A percentile compares a stretch with the other conserved stretches of the same genome.
Evolutionary conservation across 2,888 invertebrate genomes (phyloP).

Genomic region (Aspidapion aeneum): DNA sequence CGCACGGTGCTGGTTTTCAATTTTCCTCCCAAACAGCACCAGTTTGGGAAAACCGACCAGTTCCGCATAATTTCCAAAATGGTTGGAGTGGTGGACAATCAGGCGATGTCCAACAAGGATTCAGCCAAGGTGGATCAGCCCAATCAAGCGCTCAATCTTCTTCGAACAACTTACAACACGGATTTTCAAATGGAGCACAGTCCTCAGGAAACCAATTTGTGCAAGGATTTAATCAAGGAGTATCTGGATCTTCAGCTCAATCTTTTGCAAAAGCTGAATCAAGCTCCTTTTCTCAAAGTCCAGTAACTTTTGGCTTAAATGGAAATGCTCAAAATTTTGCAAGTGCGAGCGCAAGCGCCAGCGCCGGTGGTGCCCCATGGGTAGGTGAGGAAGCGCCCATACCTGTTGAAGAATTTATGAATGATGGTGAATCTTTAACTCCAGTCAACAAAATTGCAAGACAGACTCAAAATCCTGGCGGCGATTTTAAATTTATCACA

Average conservation of each 20-base stretch:
- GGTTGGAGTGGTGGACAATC: not conserved
- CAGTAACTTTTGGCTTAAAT: not conserved
- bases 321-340: not conserved
- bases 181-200: not conserved
- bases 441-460: not conserved
- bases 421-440: not conserved
- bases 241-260: not conserved
- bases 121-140: not conserved
- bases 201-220: not conserved
- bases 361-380: not conserved
- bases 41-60: not conserved
- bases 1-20: not conserved
- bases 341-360: not conserved
- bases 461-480: not conserved
- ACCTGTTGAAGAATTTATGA: not conserved
- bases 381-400: not conserved
- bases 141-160: not conserved
- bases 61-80: not conserved
- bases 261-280: not conserved
- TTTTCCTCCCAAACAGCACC: not conserved
- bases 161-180: not conserved
- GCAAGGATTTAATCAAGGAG: not conserved
- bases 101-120: not conserved
- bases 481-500: not conserved
- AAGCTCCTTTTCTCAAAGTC: not conserved